These are phyloP conservation scores for Natator depressus DNA, from an alignment of 2,113 vertebrate species.

Conservation along the genomic window DNA sequence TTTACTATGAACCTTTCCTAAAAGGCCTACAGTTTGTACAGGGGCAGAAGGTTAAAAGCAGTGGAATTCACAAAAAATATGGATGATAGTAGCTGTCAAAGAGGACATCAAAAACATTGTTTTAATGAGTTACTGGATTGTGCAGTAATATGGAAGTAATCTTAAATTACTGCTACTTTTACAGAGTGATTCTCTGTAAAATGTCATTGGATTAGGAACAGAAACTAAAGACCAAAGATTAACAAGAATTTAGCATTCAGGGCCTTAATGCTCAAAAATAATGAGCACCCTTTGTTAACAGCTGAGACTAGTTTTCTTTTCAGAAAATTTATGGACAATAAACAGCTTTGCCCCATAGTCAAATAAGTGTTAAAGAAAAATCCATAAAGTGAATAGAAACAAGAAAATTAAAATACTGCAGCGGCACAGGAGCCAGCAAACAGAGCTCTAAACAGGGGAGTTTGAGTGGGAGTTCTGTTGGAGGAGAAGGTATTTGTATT, in stretches of 20 bases:
- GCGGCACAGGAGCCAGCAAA: too few relatives aligned
- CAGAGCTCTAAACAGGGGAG: too few relatives aligned
- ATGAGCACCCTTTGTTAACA: not conserved
- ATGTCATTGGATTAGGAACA: constrained; percentile 17
- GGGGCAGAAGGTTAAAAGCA: not conserved
- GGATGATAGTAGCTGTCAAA: not conserved
- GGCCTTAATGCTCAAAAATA: not conserved
- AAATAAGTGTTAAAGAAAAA: not conserved
- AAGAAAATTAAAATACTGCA: not conserved
- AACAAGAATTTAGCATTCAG: not conserved
- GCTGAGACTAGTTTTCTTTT: not conserved
- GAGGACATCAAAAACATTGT: not conserved
- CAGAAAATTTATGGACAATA: not conserved
- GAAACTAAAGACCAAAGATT: constrained; percentile 8
- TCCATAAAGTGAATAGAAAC: not conserved
- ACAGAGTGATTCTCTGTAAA: not conserved
- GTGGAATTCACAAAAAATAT: rapidly evolving
- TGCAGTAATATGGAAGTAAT: not conserved
- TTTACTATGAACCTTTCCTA: not conserved
- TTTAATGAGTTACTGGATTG: not conserved
- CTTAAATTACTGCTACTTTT: constrained; percentile 28
- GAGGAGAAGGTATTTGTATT: too few relatives aligned
- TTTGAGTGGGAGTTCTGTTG: too few relatives aligned
- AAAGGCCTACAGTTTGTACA: not conserved
- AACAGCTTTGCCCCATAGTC: not conserved